phyloP scores from a whole-genome alignment of 2,888 invertebrate species.

The Aspidiotus rigidus region DNA sequence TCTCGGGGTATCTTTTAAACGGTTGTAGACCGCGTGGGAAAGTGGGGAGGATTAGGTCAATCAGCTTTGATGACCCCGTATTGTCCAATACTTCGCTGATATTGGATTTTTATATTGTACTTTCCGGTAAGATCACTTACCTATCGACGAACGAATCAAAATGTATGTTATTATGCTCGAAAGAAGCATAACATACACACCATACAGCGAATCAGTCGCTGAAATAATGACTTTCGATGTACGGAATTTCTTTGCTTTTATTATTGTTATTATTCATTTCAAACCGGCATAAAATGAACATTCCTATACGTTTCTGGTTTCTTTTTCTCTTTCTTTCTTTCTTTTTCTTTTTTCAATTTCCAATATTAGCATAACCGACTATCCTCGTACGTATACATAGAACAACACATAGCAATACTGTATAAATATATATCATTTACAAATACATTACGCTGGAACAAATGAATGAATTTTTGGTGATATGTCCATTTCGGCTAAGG shows the following conservation, averaged over 20 bases:
- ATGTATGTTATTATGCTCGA: conserved; percentile 27
- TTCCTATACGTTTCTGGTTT: background rate
- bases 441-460: no score
- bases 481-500: no score
- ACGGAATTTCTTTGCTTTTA: conserved; percentile 27
- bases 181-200: conserved; percentile 16
- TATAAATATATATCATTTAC: no score
- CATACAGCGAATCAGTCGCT: conserved; percentile 19
- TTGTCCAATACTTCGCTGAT: conserved; percentile 26
- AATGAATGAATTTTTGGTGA: no score
- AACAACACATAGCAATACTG: no score
- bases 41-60: conserved; percentile 34
- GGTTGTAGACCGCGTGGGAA: conserved; percentile 32
- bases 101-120: conserved; percentile 22
- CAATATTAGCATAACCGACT: background rate
- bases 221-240: conserved; percentile 29
- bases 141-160: conserved; percentile 31
- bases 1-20: conserved; percentile 22
- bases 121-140: conserved; percentile 30
- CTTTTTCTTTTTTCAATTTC: background rate
- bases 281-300: conserved; percentile 23
- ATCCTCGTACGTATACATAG: no score
- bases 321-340: no score
- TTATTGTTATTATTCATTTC: conserved; percentile 22
- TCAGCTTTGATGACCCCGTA: conserved; percentile 33